phyloP scores from a whole-genome alignment of 2,797 vertebrate genomes.

The Pipistrellus pipistrellus region DNA sequence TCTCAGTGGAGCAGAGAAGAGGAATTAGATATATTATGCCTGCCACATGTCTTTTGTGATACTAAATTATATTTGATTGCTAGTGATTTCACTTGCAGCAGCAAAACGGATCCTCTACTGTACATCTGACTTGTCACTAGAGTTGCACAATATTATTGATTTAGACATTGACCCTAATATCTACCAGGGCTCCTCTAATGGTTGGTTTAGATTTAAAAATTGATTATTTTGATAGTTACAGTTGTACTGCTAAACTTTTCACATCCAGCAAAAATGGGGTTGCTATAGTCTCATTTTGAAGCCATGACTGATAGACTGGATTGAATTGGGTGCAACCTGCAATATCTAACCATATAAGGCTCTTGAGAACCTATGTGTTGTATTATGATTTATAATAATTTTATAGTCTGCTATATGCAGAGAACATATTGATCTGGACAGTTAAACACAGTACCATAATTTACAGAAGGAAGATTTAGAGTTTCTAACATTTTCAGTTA shows the following conservation, averaged over 20 bases:
- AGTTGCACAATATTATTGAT: conserved; percentile 74
- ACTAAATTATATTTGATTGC: conserved; percentile 71
- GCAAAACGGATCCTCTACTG: conserved; percentile 59
- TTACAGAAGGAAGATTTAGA: conserved; percentile 6
- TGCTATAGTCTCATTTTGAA: not conserved
- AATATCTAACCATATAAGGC: not conserved
- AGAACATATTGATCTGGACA: not conserved
- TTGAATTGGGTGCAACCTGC: not conserved
- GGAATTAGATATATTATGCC: conserved; percentile 29
- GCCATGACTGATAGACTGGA: not conserved
- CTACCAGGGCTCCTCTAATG: conserved; percentile 65
- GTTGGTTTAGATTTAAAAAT: conserved; percentile 77
- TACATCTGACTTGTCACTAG: conserved; percentile 66
- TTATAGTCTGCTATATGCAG: not conserved
- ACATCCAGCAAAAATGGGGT: not conserved
- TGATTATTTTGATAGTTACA: conserved; percentile 75
- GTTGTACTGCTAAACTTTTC: conserved; percentile 35
- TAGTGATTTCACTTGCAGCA: conserved; percentile 79
- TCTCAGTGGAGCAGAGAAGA: not conserved
- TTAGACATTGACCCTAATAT: conserved; percentile 63
- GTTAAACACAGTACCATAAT: conserved; percentile 60
- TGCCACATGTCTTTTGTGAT: not conserved
- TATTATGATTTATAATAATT: conserved; percentile 54
- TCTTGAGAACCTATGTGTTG: conserved; percentile 42
- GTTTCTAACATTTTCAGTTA: not conserved